These are phyloP conservation scores for Morpho deidamia DNA, from an alignment of 2,888 invertebrate species.

Conservation along the genomic window DNA sequence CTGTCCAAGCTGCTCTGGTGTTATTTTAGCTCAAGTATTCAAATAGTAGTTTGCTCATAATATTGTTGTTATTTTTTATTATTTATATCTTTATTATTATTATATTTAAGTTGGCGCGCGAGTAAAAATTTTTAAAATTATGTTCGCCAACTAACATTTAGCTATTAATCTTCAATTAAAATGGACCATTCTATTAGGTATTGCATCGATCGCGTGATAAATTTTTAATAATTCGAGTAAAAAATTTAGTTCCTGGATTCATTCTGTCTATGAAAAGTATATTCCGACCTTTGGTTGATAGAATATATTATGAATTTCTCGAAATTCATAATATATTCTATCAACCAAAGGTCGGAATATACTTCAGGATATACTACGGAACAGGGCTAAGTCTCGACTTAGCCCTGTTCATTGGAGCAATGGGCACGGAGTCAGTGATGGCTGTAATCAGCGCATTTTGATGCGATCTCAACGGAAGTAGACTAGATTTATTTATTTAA, in stretches of 20 bases:
- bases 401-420: constrained; percentile 17
- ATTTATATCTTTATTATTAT: constrained; percentile 44
- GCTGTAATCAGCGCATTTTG: constrained; percentile 19
- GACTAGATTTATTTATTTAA: constrained; percentile 16
- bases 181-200: constrained; percentile 45
- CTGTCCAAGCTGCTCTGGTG: constrained; percentile 74
- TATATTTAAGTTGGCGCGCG: constrained; percentile 47
- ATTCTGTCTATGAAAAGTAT: too few species aligned
- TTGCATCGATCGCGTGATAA: constrained; percentile 36
- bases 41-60: constrained; percentile 71
- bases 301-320: neutral
- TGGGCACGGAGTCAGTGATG: constrained; percentile 16
- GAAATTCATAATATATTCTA: neutral
- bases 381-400: too few species aligned
- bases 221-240: constrained; percentile 13
- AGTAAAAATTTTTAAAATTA: constrained; percentile 55
- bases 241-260: constrained; percentile 8
- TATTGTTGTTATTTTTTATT: constrained; percentile 58
- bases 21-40: constrained; percentile 74
- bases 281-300: too few species aligned
- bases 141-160: constrained; percentile 60
- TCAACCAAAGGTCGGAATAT: too few species aligned
- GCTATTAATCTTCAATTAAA: constrained; percentile 44
- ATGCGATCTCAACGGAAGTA: constrained; percentile 25
- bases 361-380: too few species aligned